Conservation (phyloP, 2,113 vertebrate genomes). For the Hiodon alosoides region DNA sequence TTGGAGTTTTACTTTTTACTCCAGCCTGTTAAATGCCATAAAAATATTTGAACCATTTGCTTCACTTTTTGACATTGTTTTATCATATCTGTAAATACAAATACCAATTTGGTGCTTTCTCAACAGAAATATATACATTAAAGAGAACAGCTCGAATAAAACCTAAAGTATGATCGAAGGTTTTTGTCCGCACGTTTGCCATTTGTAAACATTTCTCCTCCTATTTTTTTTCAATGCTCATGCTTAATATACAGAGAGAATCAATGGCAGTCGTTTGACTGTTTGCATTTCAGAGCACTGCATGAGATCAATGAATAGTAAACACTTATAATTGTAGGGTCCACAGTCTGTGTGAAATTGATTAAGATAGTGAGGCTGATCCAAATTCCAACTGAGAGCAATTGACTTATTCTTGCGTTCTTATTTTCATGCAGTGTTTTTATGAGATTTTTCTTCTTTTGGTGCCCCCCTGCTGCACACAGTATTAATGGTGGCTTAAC, state of each 20-base stretch:
- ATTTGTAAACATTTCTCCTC: slow-evolving; percentile 13
- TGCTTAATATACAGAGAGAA: slow-evolving; percentile 17
- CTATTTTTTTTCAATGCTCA: slow-evolving; percentile 23
- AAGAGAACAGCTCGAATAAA: background rate
- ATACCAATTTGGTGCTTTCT: no score
- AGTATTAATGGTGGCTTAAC: background rate
- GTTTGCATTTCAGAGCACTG: slow-evolving; percentile 40
- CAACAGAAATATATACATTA: no score
- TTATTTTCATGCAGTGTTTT: slow-evolving; percentile 2
- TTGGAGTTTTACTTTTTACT: no score
- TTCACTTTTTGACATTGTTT: no score
- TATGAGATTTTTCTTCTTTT: background rate
- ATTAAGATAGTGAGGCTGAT: slow-evolving; percentile 36
- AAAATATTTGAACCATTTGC: no score
- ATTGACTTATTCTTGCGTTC: slow-evolving; percentile 15
- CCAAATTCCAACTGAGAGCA: slow-evolving; percentile 23
- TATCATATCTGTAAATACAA: no score
- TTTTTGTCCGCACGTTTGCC: background rate
- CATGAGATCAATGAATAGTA: slow-evolving; percentile 48
- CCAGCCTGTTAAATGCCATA: no score
- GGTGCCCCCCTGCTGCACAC: background rate
- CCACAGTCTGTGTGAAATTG: slow-evolving; percentile 39
- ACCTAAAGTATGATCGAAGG: background rate
- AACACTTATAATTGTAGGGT: slow-evolving; percentile 42
- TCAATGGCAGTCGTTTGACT: slow-evolving; percentile 28